phyloP scores from a whole-genome alignment of 2,888 invertebrate genomes.

The Nomada ferruginata region DNA sequence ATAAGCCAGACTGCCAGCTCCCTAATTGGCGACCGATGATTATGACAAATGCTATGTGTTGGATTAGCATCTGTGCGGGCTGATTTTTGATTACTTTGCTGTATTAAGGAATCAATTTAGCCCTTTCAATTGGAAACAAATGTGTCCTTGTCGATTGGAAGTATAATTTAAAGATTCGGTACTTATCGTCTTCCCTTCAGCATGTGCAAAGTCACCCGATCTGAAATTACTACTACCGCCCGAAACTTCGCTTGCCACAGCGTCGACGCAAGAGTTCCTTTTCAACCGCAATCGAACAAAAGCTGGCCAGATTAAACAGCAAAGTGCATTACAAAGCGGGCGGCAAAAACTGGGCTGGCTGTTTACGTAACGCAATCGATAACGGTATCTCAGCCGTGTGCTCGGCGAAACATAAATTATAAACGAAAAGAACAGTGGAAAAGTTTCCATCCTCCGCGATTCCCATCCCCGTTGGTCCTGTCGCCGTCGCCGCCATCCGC shows the following conservation, averaged over 20 bases:
- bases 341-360: slow-evolving; percentile 33
- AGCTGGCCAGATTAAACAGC: slow-evolving; percentile 45
- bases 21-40: slow-evolving; percentile 30
- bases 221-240: slow-evolving; percentile 4
- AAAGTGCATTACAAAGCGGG: slow-evolving; percentile 36
- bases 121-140: no score
- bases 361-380: slow-evolving; percentile 60
- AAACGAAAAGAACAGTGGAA: slow-evolving; percentile 59
- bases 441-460: slow-evolving; percentile 51
- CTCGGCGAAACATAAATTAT: slow-evolving; percentile 56
- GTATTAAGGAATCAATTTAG: background rate
- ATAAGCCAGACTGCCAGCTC: slow-evolving; percentile 11
- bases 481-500: slow-evolving; percentile 1
- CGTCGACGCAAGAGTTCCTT: slow-evolving; percentile 8
- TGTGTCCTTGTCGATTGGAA: no score
- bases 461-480: slow-evolving; percentile 2
- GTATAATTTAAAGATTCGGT: no score
- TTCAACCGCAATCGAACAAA: slow-evolving; percentile 42
- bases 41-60: background rate
- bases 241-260: background rate
- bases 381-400: slow-evolving; percentile 43
- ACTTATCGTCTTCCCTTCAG: no score
- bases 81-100: background rate
- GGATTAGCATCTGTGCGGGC: background rate
- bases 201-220: no score